Conservation (phyloP, 2,113 vertebrate species). For the Siniperca knerii region DNA sequence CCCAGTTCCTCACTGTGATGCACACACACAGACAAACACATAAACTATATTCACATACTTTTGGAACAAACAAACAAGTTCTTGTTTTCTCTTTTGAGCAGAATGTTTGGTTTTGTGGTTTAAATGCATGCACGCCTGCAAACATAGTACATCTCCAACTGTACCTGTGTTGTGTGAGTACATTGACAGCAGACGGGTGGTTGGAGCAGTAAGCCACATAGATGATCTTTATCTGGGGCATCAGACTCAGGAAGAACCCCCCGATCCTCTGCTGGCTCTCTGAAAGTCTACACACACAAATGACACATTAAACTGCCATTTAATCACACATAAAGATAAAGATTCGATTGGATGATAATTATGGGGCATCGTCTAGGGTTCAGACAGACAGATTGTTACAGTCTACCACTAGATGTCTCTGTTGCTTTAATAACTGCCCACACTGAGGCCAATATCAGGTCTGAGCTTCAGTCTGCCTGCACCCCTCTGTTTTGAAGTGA, state of each 20-base stretch:
- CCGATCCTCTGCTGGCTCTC: constrained; percentile 95
- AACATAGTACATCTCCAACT: not conserved
- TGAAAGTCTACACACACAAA: constrained; percentile 85
- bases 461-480: not conserved
- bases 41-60: not conserved
- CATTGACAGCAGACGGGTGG: constrained; percentile 94
- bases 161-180: constrained; percentile 95
- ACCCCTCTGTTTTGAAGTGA: not conserved
- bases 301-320: not conserved
- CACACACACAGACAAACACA: not conserved
- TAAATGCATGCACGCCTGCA: too few relatives aligned
- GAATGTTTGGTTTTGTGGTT: not conserved
- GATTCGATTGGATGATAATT: too few relatives aligned
- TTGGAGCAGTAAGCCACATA: constrained; percentile 96
- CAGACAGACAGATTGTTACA: not conserved
- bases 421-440: not conserved
- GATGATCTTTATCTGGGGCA: constrained; percentile 92
- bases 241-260: constrained; percentile 92
- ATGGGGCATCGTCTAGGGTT: not conserved
- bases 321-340: not conserved
- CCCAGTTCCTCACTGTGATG: constrained; percentile 90
- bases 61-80: not conserved
- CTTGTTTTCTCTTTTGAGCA: not conserved
- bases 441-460: not conserved
- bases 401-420: constrained; percentile 72